Conservation (phyloP, 1,140 invertebrate species). For the Harpegnathos saltator region DNA sequence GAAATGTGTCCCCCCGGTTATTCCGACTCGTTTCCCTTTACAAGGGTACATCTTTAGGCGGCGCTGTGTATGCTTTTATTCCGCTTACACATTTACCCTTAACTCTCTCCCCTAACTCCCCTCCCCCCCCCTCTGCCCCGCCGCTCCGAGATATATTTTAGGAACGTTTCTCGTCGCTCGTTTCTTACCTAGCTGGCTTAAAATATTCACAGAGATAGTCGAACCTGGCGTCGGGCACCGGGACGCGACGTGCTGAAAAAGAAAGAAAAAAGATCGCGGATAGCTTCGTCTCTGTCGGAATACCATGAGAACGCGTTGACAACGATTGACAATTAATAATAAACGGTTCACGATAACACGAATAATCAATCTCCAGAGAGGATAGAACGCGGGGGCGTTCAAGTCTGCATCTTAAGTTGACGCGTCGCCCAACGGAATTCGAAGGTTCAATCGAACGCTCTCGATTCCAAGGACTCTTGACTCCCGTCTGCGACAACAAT, state of each 20-base stretch:
- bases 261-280: constrained; percentile 76
- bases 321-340: neutral
- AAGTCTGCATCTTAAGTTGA: neutral
- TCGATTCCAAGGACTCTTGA: neutral
- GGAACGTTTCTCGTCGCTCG: constrained; percentile 65
- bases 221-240: constrained; percentile 98
- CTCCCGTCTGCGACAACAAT: too few species aligned
- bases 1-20: constrained; percentile 82
- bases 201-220: constrained; percentile 97
- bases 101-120: constrained; percentile 26
- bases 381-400: neutral
- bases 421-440: constrained; percentile 47
- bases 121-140: too few species aligned
- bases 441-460: neutral
- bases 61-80: constrained; percentile 37
- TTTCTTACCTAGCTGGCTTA: constrained; percentile 95
- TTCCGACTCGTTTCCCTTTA: constrained; percentile 83
- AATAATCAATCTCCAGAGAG: neutral
- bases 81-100: constrained; percentile 74
- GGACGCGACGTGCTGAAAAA: constrained; percentile 95
- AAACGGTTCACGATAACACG: neutral
- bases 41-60: constrained; percentile 74
- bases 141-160: constrained; percentile 36
- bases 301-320: neutral
- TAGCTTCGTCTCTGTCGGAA: constrained; percentile 22